Base-by-base conservation (phyloP, 92 coral and sea anemone species). In the Montipora capitata region DNA sequence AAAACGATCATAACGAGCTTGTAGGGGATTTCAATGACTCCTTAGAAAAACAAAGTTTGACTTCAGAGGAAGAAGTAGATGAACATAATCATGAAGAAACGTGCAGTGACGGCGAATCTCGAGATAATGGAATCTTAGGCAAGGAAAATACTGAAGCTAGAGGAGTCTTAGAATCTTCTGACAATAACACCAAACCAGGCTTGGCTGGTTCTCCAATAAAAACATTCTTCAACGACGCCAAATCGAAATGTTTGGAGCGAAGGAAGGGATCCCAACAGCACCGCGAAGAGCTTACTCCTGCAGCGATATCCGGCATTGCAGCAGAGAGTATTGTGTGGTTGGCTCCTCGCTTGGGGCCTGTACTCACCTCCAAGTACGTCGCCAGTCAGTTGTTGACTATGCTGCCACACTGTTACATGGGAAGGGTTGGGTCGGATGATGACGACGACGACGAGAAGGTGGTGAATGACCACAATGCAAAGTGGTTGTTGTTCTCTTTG, bases 241-340 rank as follows among this genome's bases (percentile, higher is more conserved):
- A 80, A 67, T 66, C 74, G 41, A 67, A 58, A 20, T 27, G 68
- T 12, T 1, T 41, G 45, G 74, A 20, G 68, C 81, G 81, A 10
- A 63, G 7, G 17, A 72, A 92, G 44, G 72, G 67, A 43, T 27
- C 44, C 80, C 43, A 17, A 40, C 42, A 44, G 9, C 59, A 72
- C 3, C 71, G 42, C 18, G 87, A 58, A 39, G 96, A 93, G 56
- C 86, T 93, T 51, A 93, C 89, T 35, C 89, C 94, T 2, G 56
- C 79, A 2, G 82, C 85, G 38, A 88, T 93, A 43, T 93, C 96
- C 9, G 98, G 92, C 17, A 92, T 95, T 40, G 98, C 99, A 2
- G 98, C 98, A 13, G 99, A 98, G 85, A 94, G 98, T 83, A 91
- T 96, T 17, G 91, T 89, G 74, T 98, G 98, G 98, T 79, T 98